A percentile compares a stretch with the other conserved stretches of the same genome.
phyloP scores from a whole-genome alignment of 2,113 vertebrate genomes.

The Tursiops truncatus region DNA sequence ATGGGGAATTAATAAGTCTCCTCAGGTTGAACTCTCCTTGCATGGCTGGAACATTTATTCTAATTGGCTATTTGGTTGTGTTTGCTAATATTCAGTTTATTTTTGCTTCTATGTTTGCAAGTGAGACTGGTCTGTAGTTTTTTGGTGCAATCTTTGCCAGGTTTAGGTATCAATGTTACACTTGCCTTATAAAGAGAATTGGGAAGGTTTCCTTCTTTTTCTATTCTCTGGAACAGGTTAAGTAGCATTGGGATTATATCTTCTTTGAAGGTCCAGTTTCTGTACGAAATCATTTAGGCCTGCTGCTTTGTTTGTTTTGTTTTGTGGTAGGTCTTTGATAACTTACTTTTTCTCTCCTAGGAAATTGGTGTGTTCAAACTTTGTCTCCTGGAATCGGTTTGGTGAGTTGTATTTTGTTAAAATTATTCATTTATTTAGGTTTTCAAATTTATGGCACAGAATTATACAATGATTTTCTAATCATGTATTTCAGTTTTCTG shows the following conservation, averaged over 20 bases:
- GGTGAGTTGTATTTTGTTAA: constrained; percentile 3
- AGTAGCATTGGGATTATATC: background rate
- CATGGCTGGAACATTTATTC: background rate
- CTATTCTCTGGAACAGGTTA: background rate
- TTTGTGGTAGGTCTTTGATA: constrained; percentile 9
- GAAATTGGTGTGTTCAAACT: background rate
- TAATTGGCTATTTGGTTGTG: background rate
- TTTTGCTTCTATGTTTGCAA: background rate
- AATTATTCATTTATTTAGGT: background rate
- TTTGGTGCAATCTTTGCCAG: background rate
- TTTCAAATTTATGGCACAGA: background rate
- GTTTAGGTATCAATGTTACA: background rate
- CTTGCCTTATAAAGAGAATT: background rate
- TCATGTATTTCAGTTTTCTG: background rate
- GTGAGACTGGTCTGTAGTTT: background rate
- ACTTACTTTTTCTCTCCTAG: background rate
- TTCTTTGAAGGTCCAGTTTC: background rate
- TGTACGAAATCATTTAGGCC: background rate
- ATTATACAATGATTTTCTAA: background rate
- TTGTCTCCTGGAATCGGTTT: background rate
- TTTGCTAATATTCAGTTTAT: background rate
- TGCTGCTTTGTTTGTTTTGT: background rate
- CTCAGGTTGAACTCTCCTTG: background rate
- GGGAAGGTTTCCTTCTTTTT: background rate
- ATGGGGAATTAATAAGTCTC: background rate